Evolutionary conservation across 2,888 invertebrate genomes (phyloP), one percentile per base, ranked within the genome.

Genomic region (Melinaea marsaeus): DNA sequence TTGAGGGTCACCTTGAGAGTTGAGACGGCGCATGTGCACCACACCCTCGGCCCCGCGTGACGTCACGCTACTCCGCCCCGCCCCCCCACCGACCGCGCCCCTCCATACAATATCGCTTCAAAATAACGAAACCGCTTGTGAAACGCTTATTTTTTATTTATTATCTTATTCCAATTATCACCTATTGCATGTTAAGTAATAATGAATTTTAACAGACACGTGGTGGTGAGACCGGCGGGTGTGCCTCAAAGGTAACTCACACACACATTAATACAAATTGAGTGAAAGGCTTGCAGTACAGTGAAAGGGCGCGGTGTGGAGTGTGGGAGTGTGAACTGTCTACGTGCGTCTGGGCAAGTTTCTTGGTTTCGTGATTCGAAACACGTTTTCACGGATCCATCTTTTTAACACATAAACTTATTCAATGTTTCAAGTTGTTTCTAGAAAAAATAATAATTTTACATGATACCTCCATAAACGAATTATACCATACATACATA

Each of bases 11-110:
- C 90, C 90, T 90, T 90, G 90, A 86, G 78, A 73, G 11, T 32
- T 82, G 81, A 76, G 74, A 73, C 75, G 74, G 72, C 88, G 89
- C 90, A 89, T 90, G 90, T 90, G 88, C 88, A 88, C 88, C 86
- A 87, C 88, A 86, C 90, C 88, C 88, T 87, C 88, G 79, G 72
- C 79, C 79, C 73, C 78, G 75, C 71, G 73, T 72, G 72, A 67
- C 71, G 72, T 66, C 70, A 72, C 75, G 68, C 77, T 68, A 76
- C 63, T 74, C 62, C 69, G 73, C 65, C 72, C 78, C 66, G 71
- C 71, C 68, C 67, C 70, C 69, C 68, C 70, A 65, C 32, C 32
- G 32, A 51, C 51, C 32, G 22, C 32, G 32, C 51, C 9, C 13
- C 48, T 22, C 13, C 85, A 85, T 81, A 74, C 72, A 75, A 81